Percentiles rank a stretch among this genome's conserved stretches.
phyloP scores from a whole-genome alignment of 2,797 vertebrate genomes.

The Micromesistius poutassou region DNA sequence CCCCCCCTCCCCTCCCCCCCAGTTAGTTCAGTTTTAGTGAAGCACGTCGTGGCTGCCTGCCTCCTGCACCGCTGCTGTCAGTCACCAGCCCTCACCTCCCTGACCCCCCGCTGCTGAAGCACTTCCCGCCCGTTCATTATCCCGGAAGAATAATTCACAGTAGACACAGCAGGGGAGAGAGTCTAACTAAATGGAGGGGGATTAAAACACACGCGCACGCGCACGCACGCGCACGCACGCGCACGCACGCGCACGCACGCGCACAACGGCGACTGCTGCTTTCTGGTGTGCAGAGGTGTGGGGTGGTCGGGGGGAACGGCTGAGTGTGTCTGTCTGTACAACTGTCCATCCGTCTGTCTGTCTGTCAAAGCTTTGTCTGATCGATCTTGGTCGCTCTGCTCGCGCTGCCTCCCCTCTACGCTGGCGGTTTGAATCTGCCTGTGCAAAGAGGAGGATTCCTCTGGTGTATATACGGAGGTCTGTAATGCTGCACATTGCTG shows the following conservation, averaged over 20 bases:
- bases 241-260: background rate
- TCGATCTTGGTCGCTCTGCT: slow-evolving; percentile 37
- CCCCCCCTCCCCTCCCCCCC: slow-evolving; percentile 6
- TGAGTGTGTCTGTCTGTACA: background rate
- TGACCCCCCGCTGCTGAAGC: background rate
- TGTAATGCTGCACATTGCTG: background rate
- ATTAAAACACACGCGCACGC: background rate
- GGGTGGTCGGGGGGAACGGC: background rate
- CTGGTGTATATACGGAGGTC: background rate
- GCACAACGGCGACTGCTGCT: background rate
- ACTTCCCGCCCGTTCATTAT: slow-evolving; percentile 1
- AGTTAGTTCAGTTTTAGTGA: slow-evolving; percentile 1
- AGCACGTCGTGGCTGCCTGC: background rate
- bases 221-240: background rate
- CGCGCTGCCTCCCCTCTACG: slow-evolving; percentile 39
- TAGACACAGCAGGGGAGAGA: background rate
- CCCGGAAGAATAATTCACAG: slow-evolving; percentile 19
- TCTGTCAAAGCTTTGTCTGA: slow-evolving; percentile 53
- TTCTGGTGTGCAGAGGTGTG: background rate
- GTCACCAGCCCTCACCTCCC: background rate
- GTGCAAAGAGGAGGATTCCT: slow-evolving; percentile 45
- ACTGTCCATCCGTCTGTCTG: slow-evolving; percentile 45
- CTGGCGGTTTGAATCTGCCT: slow-evolving; percentile 49
- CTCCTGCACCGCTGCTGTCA: background rate
- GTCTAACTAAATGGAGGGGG: background rate